Evolutionary conservation across 1,140 invertebrate species (phyloP).

Genomic region (Drosophila bocki): DNA sequence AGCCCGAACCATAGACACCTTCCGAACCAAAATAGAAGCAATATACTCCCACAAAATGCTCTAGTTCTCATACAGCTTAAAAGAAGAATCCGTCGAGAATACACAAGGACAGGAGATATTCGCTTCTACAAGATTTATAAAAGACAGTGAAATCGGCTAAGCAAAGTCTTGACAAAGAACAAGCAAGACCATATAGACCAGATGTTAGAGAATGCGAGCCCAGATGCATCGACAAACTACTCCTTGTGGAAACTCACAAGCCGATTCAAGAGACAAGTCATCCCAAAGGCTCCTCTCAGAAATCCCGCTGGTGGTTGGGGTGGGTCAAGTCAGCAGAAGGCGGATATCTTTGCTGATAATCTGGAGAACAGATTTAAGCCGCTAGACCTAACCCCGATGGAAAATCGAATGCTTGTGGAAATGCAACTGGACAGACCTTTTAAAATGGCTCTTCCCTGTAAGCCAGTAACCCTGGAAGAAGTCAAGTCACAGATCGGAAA

Average conservation of each 20-base stretch:
- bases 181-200: conserved; percentile 15
- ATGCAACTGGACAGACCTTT: too few relatives aligned
- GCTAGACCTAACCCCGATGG: neutral
- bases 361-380: conserved; percentile 5
- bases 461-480: too few relatives aligned
- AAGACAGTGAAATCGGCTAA: conserved; percentile 16
- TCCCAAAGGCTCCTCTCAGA: conserved; percentile 10
- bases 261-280: conserved; percentile 11
- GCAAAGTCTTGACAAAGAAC: conserved; percentile 6
- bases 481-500: too few relatives aligned
- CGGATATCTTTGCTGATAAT: conserved; percentile 4
- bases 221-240: conserved; percentile 17
- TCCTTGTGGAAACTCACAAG: conserved; percentile 11
- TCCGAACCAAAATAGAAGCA: neutral
- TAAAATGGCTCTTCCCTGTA: too few relatives aligned
- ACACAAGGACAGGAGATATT: conserved; percentile 1
- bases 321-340: conserved; percentile 7
- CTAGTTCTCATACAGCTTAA: conserved; percentile 9
- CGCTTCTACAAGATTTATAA: conserved; percentile 12
- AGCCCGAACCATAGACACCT: neutral
- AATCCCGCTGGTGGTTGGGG: conserved; percentile 16
- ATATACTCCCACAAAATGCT: conserved; percentile 7
- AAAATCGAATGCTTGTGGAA: too few relatives aligned
- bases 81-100: neutral
- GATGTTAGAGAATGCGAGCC: conserved; percentile 9